These are phyloP conservation scores for Leptatherina wallacei DNA, from an alignment of 2,797 vertebrate species.

Conservation along the genomic window DNA sequence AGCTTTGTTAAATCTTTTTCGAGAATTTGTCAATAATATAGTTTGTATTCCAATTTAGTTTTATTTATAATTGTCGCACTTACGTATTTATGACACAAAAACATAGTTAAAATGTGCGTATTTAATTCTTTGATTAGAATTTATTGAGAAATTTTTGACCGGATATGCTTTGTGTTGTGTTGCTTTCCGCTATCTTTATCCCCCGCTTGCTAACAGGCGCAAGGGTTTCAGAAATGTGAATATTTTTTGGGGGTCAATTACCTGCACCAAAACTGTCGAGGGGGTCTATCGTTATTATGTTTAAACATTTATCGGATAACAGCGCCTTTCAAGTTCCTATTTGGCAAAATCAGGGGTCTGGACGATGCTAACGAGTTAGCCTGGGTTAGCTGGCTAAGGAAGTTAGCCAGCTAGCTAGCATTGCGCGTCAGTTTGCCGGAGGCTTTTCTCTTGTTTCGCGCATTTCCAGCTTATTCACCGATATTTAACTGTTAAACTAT, in stretches of 20 bases:
- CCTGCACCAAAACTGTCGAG: too few species aligned
- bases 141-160: constrained; percentile 34
- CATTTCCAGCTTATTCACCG: constrained; percentile 58
- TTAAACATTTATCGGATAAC: neutral
- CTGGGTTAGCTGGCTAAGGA: constrained; percentile 67
- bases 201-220: constrained; percentile 32
- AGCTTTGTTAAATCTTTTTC: accelerated
- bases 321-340: accelerated
- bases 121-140: neutral
- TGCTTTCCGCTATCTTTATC: neutral
- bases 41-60: accelerated
- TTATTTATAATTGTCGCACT: accelerated
- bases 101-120: accelerated
- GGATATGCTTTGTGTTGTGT: neutral
- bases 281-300: accelerated
- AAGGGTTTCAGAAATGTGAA: constrained; percentile 1
- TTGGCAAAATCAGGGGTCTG: neutral
- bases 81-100: accelerated
- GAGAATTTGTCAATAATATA: neutral
- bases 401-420: constrained; percentile 66
- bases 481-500: constrained; percentile 15
- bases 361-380: constrained; percentile 58
- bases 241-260: too few species aligned
- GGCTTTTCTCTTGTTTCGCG: constrained; percentile 64
- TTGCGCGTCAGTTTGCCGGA: constrained; percentile 63